phyloP scores from a whole-genome alignment of 1,140 invertebrate species.

The Cephus cinctus region DNA sequence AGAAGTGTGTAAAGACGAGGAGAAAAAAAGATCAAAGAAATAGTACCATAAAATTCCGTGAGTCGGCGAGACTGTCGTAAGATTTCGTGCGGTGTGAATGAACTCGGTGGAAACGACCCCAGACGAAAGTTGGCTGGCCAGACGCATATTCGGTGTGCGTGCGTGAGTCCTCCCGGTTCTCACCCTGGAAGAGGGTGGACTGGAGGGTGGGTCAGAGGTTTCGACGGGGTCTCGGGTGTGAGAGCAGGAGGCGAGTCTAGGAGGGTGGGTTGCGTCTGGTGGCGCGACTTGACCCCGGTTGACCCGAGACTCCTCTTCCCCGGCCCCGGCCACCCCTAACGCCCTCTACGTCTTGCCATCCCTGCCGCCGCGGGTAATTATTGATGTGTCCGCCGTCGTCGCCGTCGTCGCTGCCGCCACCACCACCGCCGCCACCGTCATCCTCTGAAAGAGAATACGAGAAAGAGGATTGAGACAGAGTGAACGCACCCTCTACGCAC shows the following conservation, averaged over 20 bases:
- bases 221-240: conserved; percentile 30
- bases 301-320: conserved; percentile 43
- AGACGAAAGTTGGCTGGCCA: conserved; percentile 14
- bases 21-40: no score
- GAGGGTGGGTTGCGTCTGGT: conserved; percentile 47
- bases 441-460: conserved; percentile 19
- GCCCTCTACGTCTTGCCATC: conserved; percentile 46
- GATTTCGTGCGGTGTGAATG: conserved; percentile 18
- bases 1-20: no score
- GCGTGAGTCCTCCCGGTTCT: conserved; percentile 15
- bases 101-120: conserved; percentile 7
- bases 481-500: no score
- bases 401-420: conserved; percentile 22
- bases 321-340: conserved; percentile 29
- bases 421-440: conserved; percentile 22
- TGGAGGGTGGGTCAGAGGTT: conserved; percentile 9
- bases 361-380: conserved; percentile 51
- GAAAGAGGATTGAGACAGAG: no score
- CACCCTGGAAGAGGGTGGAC: conserved; percentile 6
- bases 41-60: no score
- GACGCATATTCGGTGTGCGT: conserved; percentile 29
- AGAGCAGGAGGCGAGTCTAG: conserved; percentile 21
- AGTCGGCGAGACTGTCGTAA: no score
- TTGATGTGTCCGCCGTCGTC: conserved; percentile 52
- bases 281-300: conserved; percentile 54